These are phyloP conservation scores for Diplosoma virens DNA, from an alignment of 23 tunicate genomes.

Conservation along the genomic window DNA sequence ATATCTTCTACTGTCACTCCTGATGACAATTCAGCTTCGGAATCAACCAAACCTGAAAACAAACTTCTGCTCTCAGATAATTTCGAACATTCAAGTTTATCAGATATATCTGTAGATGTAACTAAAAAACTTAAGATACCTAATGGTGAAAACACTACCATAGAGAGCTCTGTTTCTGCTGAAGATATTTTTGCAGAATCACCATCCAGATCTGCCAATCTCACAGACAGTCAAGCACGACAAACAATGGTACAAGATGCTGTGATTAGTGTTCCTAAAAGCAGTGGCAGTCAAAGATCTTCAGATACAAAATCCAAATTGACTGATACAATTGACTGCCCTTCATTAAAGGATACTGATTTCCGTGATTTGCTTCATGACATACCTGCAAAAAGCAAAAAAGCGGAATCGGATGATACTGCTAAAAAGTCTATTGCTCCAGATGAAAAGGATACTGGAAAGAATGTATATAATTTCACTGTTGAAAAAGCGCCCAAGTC, in stretches of 20 bases:
- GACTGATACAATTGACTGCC: background rate
- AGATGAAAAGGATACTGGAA: background rate
- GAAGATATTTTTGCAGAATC: slow-evolving; percentile 29
- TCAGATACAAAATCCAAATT: background rate
- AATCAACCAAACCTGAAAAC: background rate
- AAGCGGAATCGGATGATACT: background rate
- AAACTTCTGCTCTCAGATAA: background rate
- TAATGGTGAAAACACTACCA: background rate
- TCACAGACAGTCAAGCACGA: background rate
- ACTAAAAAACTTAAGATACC: background rate
- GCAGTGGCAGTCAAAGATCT: background rate
- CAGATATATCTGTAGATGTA: background rate
- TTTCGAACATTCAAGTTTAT: background rate
- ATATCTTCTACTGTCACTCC: slow-evolving; percentile 29
- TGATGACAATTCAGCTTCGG: slow-evolving; percentile 11
- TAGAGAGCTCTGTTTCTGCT: background rate
- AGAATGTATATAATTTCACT: background rate
- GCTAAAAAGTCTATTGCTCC: background rate
- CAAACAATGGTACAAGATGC: background rate
- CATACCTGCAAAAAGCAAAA: background rate
- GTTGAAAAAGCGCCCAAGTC: background rate
- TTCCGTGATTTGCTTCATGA: background rate
- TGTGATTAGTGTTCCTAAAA: background rate
- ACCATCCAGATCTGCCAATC: background rate
- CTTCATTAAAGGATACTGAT: slow-evolving; percentile 8